Base-by-base conservation (phyloP, 2,113 vertebrate genomes). In the Myodes glareolus region DNA sequence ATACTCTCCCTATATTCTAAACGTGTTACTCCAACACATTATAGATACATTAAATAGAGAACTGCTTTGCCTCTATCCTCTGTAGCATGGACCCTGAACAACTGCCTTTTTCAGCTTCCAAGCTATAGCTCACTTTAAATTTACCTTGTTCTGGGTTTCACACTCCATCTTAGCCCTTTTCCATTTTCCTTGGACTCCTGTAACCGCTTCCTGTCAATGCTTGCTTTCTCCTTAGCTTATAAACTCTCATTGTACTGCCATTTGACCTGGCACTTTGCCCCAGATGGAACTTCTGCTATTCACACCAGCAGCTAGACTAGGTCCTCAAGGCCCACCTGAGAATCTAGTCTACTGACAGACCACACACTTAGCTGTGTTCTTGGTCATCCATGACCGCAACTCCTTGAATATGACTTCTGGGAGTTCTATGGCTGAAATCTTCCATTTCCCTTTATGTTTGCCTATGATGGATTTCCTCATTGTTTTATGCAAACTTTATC, bases 401-500 rank as follows among this genome's bases (percentile, higher is more conserved):
- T 65, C 70, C 88, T 95, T 78, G 65, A 82, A 65, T 29, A n/a
- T 3, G 1, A 68, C 27, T 90, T 58, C 25, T 68, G 45, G 85
- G 42, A 11, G 7, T 29, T 76, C 77, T 70, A 52, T 42, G 67
- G 81, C 50, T 86, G 8, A 94, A 75, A 50, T 88, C 45, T 73
- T 95, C 23, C 45, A 68, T 78, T 88, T 55, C 5, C 50, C 70
- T 94, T 93, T 67, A 93, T 7, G 16, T 63, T 77, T 17, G 9
- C 11, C 19, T 39, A 29, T 81, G 42, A 92, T 92, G 12, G 0
- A 85, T 55, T 88, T 93, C 70, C 70, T 55, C 47, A 88, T 25
- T 52, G 63, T 80, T 94, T 89, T 84, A 81, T 92, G 58, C 33
- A 94, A 91, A 78, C n/a, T 91, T 17, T 88, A 73, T 73, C 61